phyloP scores from a whole-genome alignment of 2,797 vertebrate species.

The Urosaurus nigricauda region DNA sequence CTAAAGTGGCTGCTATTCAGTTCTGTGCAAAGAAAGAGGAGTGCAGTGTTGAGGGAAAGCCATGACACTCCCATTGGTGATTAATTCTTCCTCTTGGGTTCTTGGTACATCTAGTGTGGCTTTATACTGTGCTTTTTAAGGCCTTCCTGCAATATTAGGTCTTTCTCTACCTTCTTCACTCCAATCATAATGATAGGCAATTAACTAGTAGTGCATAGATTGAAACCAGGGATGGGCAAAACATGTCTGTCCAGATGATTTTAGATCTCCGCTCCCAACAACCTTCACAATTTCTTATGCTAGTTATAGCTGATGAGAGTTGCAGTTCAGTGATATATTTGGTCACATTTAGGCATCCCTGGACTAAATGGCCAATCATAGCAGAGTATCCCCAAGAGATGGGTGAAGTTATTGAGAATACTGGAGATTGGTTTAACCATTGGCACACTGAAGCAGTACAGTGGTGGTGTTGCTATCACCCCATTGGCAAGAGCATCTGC shows the following conservation, averaged over 20 bases:
- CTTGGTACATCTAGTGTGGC: not conserved
- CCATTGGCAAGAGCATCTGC: not conserved
- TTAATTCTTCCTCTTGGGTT: not conserved
- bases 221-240: not conserved
- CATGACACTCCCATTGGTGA: not conserved
- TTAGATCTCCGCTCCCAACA: too few relatives aligned
- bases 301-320: too few relatives aligned
- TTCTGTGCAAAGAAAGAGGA: not conserved
- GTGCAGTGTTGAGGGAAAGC: too few relatives aligned
- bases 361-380: not conserved
- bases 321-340: too few relatives aligned
- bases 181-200: not conserved
- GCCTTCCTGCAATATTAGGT: not conserved
- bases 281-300: too few relatives aligned
- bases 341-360: too few relatives aligned
- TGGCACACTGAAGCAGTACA: too few relatives aligned
- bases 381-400: not conserved
- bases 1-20: not conserved
- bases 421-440: too few relatives aligned
- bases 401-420: not conserved
- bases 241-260: too few relatives aligned
- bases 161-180: too few relatives aligned
- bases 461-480: not conserved
- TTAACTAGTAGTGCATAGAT: not conserved
- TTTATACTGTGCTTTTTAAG: not conserved